These are phyloP conservation scores for Rhagoletis zephyria DNA, from an alignment of 1,140 invertebrate species.

Conservation along the genomic window DNA sequence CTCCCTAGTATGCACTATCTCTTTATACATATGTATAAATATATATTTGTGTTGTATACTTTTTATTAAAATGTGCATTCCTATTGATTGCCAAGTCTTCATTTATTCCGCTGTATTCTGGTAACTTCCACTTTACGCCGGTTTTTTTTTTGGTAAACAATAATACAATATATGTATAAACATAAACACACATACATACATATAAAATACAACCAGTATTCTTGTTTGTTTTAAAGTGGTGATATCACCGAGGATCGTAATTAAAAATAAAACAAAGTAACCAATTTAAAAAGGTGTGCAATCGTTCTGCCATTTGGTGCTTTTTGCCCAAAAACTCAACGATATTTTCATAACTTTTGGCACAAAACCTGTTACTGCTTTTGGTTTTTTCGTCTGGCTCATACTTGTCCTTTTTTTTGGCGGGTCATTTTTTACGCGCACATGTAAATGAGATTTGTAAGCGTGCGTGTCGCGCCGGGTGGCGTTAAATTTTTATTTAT, in stretches of 20 bases:
- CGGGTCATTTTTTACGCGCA: neutral
- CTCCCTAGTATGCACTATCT: too few relatives aligned
- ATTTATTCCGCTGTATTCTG: neutral
- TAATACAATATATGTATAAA: neutral
- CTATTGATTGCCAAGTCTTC: neutral
- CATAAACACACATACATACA: neutral
- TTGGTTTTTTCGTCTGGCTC: neutral
- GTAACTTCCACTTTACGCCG: neutral
- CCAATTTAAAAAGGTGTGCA: neutral
- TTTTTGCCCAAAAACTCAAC: neutral
- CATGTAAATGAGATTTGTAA: constrained; percentile 24
- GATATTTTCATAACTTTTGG: neutral
- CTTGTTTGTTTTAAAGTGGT: constrained; percentile 8
- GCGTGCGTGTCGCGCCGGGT: neutral
- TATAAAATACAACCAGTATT: too few relatives aligned
- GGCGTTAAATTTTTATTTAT: neutral
- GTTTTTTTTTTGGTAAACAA: neutral
- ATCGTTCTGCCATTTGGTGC: neutral
- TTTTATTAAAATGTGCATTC: too few relatives aligned
- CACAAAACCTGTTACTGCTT: neutral
- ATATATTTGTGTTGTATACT: too few relatives aligned
- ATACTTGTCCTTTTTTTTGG: neutral
- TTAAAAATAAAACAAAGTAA: neutral
- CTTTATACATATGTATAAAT: too few relatives aligned
- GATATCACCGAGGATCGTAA: constrained; percentile 4